Base-by-base conservation (phyloP, 2,113 vertebrate species). In the Gnathonemus echidnorhynchus region DNA sequence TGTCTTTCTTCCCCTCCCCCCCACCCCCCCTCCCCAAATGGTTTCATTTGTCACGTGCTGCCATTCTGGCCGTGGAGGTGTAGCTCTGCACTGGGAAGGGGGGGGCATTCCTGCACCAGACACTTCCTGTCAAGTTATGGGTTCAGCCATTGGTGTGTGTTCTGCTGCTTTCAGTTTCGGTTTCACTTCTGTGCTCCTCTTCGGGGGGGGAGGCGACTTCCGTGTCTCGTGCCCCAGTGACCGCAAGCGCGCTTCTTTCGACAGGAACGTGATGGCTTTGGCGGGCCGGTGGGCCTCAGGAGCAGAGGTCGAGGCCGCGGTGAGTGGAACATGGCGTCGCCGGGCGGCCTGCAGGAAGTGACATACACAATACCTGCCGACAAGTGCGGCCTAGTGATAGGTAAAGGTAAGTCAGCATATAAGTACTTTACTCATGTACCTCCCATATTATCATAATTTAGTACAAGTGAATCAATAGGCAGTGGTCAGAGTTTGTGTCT, bases 351-450 rank as follows among this genome's bases (percentile, higher is more conserved):
- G 93, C 98, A 99, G 95, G 98, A 99, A 90, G 97, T 99, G 88
- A 99, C 98, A 0, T 99, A 99, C 91, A 97, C 98, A 0, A 98
- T 99, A 93, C 98, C 98, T 0, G 98, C 98, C 0, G 98, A 99
- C 92, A 99, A 99, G 91, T 99, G 98, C 45, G 98, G 98, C n/a
- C 97, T 99, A 0, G 98, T 99, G 92, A 99, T 99, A 49, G 98
- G 98, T 90, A 99, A 99, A 98, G 98, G 98, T 99, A 92, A 92
- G 90, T 46, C 83, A 42, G 9, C 21, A 3, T 35, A 15, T 5
- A 70, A 11, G 10, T 31, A 70, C n/a, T 31, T 13, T 31, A 10
- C n/a, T 66, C n/a, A 1, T 27, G 27, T 70, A 27, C 31, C 70
- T 17, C 11, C 15, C 27, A 19, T 77, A 31, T 35, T 39, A 39